Conservation (phyloP, 1,140 invertebrate species). For the Drosophila ercepeae region DNA sequence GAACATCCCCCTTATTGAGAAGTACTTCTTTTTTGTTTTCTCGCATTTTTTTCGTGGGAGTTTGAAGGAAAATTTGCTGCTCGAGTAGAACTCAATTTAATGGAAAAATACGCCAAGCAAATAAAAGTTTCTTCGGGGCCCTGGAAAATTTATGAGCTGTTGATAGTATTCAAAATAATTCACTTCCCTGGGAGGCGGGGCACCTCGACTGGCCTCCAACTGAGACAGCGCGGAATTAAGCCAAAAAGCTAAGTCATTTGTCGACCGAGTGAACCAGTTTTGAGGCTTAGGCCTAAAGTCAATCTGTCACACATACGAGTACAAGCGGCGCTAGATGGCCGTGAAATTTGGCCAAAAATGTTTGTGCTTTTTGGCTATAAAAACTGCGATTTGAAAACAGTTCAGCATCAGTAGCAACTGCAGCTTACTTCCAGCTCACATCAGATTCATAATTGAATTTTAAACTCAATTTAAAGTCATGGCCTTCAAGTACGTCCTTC, state of each 20-base stretch:
- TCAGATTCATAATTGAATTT: neutral
- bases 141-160: constrained; percentile 75
- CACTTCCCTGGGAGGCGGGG: constrained; percentile 46
- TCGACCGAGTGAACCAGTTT: constrained; percentile 72
- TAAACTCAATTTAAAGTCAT: constrained; percentile 34
- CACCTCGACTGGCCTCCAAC: constrained; percentile 38
- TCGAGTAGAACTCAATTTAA: constrained; percentile 79
- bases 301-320: constrained; percentile 62
- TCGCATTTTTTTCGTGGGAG: neutral
- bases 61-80: constrained; percentile 65
- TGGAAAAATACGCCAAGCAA: constrained; percentile 74
- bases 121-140: constrained; percentile 61
- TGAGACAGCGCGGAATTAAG: neutral
- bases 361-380: constrained; percentile 52
- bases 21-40: constrained; percentile 4
- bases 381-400: constrained; percentile 29
- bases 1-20: constrained; percentile 36
- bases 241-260: constrained; percentile 43
- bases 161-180: constrained; percentile 79
- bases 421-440: constrained; percentile 47
- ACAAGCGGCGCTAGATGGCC: constrained; percentile 39
- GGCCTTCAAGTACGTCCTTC: constrained; percentile 83
- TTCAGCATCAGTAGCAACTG: constrained; percentile 63
- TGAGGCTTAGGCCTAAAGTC: constrained; percentile 69
- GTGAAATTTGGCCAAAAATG: constrained; percentile 65